A percentile compares a stretch with the other conserved stretches of the same genome.
phyloP scores from a whole-genome alignment of 2,113 vertebrate genomes.

The Mastomys coucha region DNA sequence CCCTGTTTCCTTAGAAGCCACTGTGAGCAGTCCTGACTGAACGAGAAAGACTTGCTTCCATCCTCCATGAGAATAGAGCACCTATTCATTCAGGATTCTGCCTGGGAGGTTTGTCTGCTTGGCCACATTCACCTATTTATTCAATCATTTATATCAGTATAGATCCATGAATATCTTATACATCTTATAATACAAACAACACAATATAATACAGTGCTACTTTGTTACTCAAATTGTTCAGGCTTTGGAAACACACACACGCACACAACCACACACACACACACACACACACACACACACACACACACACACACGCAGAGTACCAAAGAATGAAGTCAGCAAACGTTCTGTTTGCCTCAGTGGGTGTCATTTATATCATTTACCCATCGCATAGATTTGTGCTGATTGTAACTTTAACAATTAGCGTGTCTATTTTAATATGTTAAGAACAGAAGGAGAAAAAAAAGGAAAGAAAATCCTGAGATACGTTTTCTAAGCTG shows the following conservation, averaged over 20 bases:
- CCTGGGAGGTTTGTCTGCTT: neutral
- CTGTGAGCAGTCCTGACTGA: neutral
- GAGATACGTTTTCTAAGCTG: neutral
- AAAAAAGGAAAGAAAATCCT: neutral
- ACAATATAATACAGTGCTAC: neutral
- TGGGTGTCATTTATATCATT: slow-evolving; percentile 1
- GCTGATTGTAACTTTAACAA: slow-evolving; percentile 27
- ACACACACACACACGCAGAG: neutral
- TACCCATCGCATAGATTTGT: neutral
- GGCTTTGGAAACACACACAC: slow-evolving; percentile 6
- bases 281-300: neutral
- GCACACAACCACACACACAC: too few relatives aligned
- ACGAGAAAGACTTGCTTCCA: neutral
- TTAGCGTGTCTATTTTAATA: slow-evolving; percentile 50
- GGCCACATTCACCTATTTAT: neutral
- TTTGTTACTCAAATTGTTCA: slow-evolving; percentile 7
- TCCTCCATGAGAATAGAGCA: neutral
- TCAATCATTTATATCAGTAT: neutral
- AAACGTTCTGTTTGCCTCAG: neutral
- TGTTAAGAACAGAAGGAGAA: neutral
- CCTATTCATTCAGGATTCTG: slow-evolving; percentile 24
- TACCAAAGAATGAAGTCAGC: slow-evolving; percentile 16
- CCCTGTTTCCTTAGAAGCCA: neutral
- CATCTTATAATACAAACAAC: neutral
- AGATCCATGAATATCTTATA: neutral